Evolutionary conservation across 2,888 invertebrate species (phyloP).

Genomic region (Incurvaria masculella): DNA sequence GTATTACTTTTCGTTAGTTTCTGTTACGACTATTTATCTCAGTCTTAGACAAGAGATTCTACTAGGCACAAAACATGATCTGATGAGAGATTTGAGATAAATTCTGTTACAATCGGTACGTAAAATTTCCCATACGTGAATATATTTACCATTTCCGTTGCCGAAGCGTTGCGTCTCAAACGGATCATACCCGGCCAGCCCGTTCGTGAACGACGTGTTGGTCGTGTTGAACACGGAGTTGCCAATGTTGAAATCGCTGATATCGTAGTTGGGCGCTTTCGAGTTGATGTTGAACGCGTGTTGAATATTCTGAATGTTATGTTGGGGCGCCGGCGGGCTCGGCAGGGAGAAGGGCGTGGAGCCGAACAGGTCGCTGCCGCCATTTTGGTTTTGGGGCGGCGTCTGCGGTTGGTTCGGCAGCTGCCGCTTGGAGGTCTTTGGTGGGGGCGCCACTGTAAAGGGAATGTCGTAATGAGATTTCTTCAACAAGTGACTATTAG

Average conservation of each 20-base stretch:
- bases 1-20: too few species aligned
- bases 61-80: too few species aligned
- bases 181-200: conserved; percentile 63
- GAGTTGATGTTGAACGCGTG: conserved; percentile 23
- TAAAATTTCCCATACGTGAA: conserved; percentile 12
- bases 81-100: too few species aligned
- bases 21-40: too few species aligned
- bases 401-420: conserved; percentile 22
- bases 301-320: conserved; percentile 13
- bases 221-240: conserved; percentile 42
- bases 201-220: conserved; percentile 39
- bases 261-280: conserved; percentile 35
- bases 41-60: too few species aligned
- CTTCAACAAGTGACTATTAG: too few species aligned
- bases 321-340: conserved; percentile 18
- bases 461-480: too few species aligned
- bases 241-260: conserved; percentile 43
- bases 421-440: conserved; percentile 66
- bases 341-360: conserved; percentile 69
- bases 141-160: conserved; percentile 9
- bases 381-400: conserved; percentile 36
- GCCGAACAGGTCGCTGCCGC: conserved; percentile 74
- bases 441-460: conserved; percentile 85
- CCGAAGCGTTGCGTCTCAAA: conserved; percentile 74
- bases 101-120: too few species aligned